Base-by-base conservation (phyloP, 2,888 invertebrate genomes). In the Scaeva pyrastri region DNA sequence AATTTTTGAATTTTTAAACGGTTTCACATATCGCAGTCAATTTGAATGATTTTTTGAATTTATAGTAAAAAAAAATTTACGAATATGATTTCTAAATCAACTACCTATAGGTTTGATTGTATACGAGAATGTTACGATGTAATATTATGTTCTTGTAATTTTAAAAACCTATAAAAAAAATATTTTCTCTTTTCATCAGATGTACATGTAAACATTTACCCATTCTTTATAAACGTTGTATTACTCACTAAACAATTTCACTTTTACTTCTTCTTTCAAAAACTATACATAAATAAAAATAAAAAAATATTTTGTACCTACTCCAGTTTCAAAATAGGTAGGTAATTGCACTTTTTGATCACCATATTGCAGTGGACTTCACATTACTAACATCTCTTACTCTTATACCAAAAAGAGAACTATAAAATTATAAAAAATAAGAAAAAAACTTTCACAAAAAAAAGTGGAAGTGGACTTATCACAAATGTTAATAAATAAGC, bases 391-490 rank as follows among this genome's bases (percentile, higher is more conserved):
- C 43, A 73, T 43, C 56, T 36, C 7, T 55, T 62, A 39, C 16
- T 43, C 56, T 36, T 4, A 62, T 62, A 39, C 16, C 16, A 36
- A 52, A 60, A 73, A 79, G 58, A 60, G 55, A 75, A 74, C 52
- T 7, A 78, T 56, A 26, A 64, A 64, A 64, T 50, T 11, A 39
- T 11, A 56, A 50, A 39, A 80, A 50, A 45, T 2, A 48, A 50
- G 31, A 75, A 50, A 66, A 64, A 77, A 83, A 83, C 83, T 83
- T 83, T 83, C 83, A 78, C 83, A 74, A 43, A n/a, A 78, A n/a
- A 76, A 74, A 70, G 48, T 48, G 48, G 64, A 78, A 31, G 31
- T 31, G 31, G 31, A 58, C 14, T 58, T 64, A 56, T 56, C 48
- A 58, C 41, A 36, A 23, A 52, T 31, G 31, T 31, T 1, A 7